Conservation (phyloP, 2,113 vertebrate species). For the Mormoops blainvillei region DNA sequence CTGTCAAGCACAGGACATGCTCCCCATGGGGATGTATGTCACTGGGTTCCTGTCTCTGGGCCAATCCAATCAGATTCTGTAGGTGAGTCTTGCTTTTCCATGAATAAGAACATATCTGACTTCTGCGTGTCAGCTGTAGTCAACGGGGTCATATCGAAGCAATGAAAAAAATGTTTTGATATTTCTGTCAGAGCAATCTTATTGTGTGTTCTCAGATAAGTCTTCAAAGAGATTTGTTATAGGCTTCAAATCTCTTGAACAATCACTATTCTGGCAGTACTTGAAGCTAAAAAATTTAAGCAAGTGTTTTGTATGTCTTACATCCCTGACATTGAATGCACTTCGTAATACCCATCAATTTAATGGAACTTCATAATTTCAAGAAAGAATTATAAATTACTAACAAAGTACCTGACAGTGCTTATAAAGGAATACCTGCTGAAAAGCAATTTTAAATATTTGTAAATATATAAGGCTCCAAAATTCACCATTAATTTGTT, state of each 20-base stretch:
- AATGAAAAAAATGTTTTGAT: background rate
- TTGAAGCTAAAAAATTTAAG: slow-evolving; percentile 37
- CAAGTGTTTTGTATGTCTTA: slow-evolving; percentile 34
- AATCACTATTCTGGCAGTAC: background rate
- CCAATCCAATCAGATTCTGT: background rate
- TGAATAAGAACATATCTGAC: background rate
- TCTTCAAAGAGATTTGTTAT: slow-evolving; percentile 34
- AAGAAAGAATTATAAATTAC: slow-evolving; percentile 35
- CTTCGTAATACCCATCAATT: background rate
- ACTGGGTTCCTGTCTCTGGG: background rate
- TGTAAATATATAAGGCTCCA: background rate
- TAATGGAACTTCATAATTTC: background rate
- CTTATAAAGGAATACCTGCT: background rate
- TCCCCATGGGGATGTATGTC: background rate
- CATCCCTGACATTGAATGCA: background rate
- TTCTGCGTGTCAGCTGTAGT: background rate
- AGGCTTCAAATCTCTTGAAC: slow-evolving; percentile 36
- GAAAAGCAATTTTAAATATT: slow-evolving; percentile 6
- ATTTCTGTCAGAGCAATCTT: background rate
- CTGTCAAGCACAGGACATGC: background rate
- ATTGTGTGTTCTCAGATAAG: slow-evolving; percentile 62
- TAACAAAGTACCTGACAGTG: background rate
- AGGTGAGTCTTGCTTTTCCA: background rate
- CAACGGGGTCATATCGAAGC: background rate
- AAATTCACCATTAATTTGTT: background rate